Base-by-base conservation (phyloP, 2,113 vertebrate genomes). In the Gasterosteus aculeatus region DNA sequence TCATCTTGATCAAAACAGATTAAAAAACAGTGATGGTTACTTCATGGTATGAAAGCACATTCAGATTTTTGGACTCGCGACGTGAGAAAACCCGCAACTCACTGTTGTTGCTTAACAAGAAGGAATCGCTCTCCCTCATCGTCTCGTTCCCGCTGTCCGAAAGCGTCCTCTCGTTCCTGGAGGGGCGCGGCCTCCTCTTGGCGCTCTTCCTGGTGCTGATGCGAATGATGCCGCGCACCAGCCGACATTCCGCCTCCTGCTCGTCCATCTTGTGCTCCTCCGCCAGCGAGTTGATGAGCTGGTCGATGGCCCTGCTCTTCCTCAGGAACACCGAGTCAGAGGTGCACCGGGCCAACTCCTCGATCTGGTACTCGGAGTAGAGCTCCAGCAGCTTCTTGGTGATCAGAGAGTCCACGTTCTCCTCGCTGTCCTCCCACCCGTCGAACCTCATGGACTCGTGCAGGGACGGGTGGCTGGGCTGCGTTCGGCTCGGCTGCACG, bases 361-460 rank as follows among this genome's bases (percentile, higher is more conserved):
- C 96, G 0, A 99, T 99, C 92, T 99, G 97, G 89, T 99, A 97
- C 10, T 97, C 95, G 0, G 97, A 97, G 94, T 97, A 99, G 2
- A 99, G 95, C 94, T 97, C 96, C 0, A 97, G 95, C n/a, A 99
- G 95, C 76, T 99, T 99, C 92, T 94, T 95, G 31, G 96, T 93
- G 76, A 99, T 98, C 10, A 99, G 93, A 15, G 95, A 92, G 10
- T 99, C 97, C 1, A 99, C 96, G 68, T 98, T 89, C 59, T 94
- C 84, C 76, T 95, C 95, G 26, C 93, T 94, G 38, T 95, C 95
- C 39, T 95, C 95, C 82, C 96, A 95, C 75, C 96, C 95, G 0
- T 96, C 95, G 65, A 91, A 85, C 19, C 49, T 58, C 66, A 85
- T 69, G 1, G 90, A 87, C 12, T 95, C 95, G 0, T 95, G 93